Conservation (phyloP, 2,888 invertebrate species). For the Cerceris rybyensis region DNA sequence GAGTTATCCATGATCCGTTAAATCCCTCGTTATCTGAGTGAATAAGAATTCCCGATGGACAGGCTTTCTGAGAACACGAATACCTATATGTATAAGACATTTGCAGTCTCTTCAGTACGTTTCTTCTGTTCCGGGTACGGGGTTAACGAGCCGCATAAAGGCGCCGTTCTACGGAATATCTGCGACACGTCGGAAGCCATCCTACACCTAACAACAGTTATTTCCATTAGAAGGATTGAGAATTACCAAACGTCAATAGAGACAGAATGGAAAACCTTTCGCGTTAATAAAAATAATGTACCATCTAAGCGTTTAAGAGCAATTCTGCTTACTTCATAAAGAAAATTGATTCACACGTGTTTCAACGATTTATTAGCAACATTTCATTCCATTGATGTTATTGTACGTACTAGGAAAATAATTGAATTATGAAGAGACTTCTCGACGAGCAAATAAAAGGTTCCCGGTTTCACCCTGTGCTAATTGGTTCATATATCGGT, state of each 20-base stretch:
- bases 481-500: too few species aligned
- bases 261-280: background rate
- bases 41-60: constrained; percentile 55
- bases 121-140: constrained; percentile 54
- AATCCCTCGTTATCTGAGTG: constrained; percentile 52
- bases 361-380: too few species aligned
- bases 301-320: background rate
- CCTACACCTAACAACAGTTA: constrained; percentile 35
- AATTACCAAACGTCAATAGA: constrained; percentile 19
- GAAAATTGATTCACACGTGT: too few species aligned
- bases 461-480: too few species aligned
- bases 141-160: constrained; percentile 68
- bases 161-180: constrained; percentile 52
- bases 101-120: constrained; percentile 24
- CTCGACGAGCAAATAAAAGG: too few species aligned
- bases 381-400: too few species aligned
- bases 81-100: constrained; percentile 29
- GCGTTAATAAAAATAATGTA: background rate
- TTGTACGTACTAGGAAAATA: too few species aligned
- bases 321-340: too few species aligned
- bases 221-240: constrained; percentile 19
- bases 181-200: constrained; percentile 24
- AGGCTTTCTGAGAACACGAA: constrained; percentile 45
- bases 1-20: constrained; percentile 46
- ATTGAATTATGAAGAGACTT: too few species aligned